Percentiles rank a stretch among this genome's conserved stretches.
These are phyloP conservation scores for Xestia ashworthii DNA, from an alignment of 2,888 invertebrate genomes.

Conservation along the genomic window DNA sequence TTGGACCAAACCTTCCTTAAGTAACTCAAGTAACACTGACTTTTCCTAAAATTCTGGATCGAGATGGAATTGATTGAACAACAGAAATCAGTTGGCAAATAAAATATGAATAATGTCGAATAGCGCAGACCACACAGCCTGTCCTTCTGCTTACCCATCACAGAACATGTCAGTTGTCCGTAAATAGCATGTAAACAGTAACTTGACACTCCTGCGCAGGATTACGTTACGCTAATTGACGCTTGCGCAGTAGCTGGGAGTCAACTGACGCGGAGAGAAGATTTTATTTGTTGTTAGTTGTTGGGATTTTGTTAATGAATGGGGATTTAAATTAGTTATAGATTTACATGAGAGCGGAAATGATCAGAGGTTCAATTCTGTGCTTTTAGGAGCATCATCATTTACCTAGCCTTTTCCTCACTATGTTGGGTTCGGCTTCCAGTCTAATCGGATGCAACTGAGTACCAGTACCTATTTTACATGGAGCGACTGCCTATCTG, in stretches of 20 bases:
- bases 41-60: too few species aligned
- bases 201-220: conserved; percentile 42
- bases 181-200: conserved; percentile 66
- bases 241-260: conserved; percentile 33
- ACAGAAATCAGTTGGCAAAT: background rate
- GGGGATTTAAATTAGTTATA: background rate
- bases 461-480: too few species aligned
- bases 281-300: conserved; percentile 26
- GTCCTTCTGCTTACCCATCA: conserved; percentile 13
- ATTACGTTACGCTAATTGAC: conserved; percentile 66
- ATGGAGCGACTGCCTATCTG: too few species aligned
- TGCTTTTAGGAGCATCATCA: too few species aligned
- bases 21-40: too few species aligned
- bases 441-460: too few species aligned
- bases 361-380: background rate
- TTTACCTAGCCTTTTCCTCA: too few species aligned
- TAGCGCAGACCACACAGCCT: conserved; percentile 38
- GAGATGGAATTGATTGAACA: too few species aligned
- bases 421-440: too few species aligned
- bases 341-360: background rate
- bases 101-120: background rate
- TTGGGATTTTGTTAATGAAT: conserved; percentile 3
- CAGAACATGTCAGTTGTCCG: conserved; percentile 41
- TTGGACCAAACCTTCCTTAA: too few species aligned
- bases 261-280: background rate